Evolutionary conservation across 2,888 invertebrate genomes (phyloP), one percentile per base, ranked within the genome.

Genomic region (Dicycla oo): DNA sequence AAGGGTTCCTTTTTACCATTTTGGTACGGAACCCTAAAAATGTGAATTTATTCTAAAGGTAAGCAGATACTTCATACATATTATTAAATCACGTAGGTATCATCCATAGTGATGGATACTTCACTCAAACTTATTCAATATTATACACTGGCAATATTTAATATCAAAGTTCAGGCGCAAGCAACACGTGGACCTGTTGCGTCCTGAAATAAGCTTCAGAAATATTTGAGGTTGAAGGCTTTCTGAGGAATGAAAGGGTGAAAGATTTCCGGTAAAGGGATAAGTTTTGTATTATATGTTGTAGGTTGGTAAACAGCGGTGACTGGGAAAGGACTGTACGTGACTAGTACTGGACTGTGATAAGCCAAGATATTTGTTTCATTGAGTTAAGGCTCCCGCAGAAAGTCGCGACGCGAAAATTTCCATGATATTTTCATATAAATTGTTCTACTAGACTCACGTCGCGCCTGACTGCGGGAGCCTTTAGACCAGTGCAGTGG

Each of bases 141-240:
- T 30, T 65, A 53, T 49, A 57, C 57, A 23, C 38, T 49, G 43
- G 62, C 62, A 26, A 69, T 23, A 51, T 63, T 68, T 13, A 70
- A 79, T 80, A 40, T 62, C 61, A 45, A 54, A 79, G 76, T 71
- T 79, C 20, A 61, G 8, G 38, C 56, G 43, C 45, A 64, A 68
- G 69, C 58, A 80, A 79, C 76, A 80, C 49, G 79, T 79, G 58
- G 47, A 80, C 79, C 49, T 76, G 79, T 79, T 79, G 76, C 79
- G 53, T 49, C 23, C 13, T 43, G 26, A 51, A 45, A 65, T 70
- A 47, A 51, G 15, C 26, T 60, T 0, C 18, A 10, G 26, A 8
- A 23, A 20, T 34, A 56, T 49, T 63, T 57, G 43, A 66, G 10
- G 34, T 45, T 34, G 11, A 49, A 49, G 15, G 11, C 2, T 49